Evolutionary conservation across 2,888 invertebrate species (phyloP).

Genomic region (Parthenolecanium corni): DNA sequence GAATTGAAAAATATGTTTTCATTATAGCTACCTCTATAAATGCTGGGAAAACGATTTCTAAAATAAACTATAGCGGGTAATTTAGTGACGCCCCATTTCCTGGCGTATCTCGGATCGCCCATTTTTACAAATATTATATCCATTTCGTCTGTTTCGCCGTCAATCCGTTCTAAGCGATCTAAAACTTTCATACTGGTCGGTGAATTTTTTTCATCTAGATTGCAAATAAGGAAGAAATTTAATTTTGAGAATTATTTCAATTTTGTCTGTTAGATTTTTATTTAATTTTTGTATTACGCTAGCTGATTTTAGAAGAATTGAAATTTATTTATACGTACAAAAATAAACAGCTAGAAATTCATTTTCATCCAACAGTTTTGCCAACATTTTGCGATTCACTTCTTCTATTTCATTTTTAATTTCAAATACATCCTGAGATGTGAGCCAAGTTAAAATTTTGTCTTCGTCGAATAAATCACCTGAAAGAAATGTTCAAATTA

Average conservation of each 20-base stretch:
- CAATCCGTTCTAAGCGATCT: slow-evolving; percentile 81
- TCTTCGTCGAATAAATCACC: slow-evolving; percentile 77
- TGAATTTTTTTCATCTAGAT: slow-evolving; percentile 63
- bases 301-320: too few relatives aligned
- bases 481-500: slow-evolving; percentile 31
- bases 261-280: too few relatives aligned
- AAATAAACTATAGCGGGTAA: slow-evolving; percentile 85
- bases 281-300: too few relatives aligned
- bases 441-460: slow-evolving; percentile 74
- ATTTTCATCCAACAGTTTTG: slow-evolving; percentile 85
- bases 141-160: slow-evolving; percentile 85
- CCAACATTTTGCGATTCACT: slow-evolving; percentile 91
- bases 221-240: background rate
- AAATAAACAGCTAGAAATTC: slow-evolving; percentile 92
- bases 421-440: slow-evolving; percentile 88
- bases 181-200: slow-evolving; percentile 70
- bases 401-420: slow-evolving; percentile 94
- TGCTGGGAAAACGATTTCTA: slow-evolving; percentile 80
- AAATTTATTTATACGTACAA: slow-evolving; percentile 57
- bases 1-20: background rate
- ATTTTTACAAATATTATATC: slow-evolving; percentile 92
- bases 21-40: slow-evolving; percentile 60
- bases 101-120: slow-evolving; percentile 78
- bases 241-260: too few relatives aligned
- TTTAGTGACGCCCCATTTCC: slow-evolving; percentile 87